Percentiles rank a stretch among this genome's conserved stretches.
These are phyloP conservation scores for Diuraphis noxia DNA, from an alignment of 1,140 invertebrate species.

Conservation along the genomic window DNA sequence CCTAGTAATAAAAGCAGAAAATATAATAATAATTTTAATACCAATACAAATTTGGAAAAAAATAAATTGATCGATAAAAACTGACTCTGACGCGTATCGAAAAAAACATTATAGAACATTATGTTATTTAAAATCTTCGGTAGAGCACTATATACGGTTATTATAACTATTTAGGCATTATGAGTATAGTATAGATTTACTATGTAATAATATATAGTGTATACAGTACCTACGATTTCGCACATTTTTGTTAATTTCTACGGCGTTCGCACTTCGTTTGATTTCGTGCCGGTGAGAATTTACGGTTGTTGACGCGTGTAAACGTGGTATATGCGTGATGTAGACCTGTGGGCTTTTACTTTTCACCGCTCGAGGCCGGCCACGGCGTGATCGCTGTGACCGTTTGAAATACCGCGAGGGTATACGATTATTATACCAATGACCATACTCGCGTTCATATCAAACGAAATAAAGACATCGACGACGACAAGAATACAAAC, in stretches of 20 bases:
- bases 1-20: too few relatives aligned
- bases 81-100: too few relatives aligned
- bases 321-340: background rate
- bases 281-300: background rate
- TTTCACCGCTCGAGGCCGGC: background rate
- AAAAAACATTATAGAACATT: too few relatives aligned
- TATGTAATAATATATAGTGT: too few relatives aligned
- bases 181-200: too few relatives aligned
- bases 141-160: too few relatives aligned
- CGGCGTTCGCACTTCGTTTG: background rate
- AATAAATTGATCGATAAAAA: too few relatives aligned
- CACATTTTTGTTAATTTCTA: background rate
- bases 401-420: background rate
- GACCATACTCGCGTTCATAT: background rate
- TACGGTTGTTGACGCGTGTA: background rate
- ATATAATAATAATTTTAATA: too few relatives aligned
- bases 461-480: background rate
- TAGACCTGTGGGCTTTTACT: background rate
- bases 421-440: too few relatives aligned
- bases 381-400: background rate
- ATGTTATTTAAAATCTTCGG: too few relatives aligned
- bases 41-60: too few relatives aligned
- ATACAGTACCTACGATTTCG: background rate
- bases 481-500: background rate
- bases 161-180: too few relatives aligned